Base-by-base conservation (phyloP, 1,140 invertebrate genomes). In the Rhyzopertha dominica region DNA sequence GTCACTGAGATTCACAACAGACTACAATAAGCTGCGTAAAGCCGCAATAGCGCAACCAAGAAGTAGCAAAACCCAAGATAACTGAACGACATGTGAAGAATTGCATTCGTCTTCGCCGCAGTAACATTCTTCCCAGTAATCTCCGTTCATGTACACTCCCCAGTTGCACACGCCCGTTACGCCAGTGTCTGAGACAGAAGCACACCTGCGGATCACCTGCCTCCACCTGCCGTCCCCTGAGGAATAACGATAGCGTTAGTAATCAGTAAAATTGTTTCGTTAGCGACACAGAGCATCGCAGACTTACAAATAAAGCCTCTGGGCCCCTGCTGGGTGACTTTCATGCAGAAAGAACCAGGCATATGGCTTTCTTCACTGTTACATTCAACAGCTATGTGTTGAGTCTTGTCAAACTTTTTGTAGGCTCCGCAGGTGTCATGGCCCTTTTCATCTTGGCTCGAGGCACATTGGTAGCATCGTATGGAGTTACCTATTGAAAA, bases 41-140 rank as follows among this genome's bases (percentile, higher is more conserved):
- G n/a, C n/a, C n/a, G n/a, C n/a, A n/a, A n/a, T n/a, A n/a, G n/a
- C n/a, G n/a, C n/a, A n/a, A n/a, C n/a, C n/a, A n/a, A n/a, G n/a
- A n/a, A n/a, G n/a, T n/a, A n/a, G n/a, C n/a, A n/a, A n/a, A n/a
- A n/a, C n/a, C n/a, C n/a, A n/a, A n/a, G n/a, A n/a, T n/a, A n/a
- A n/a, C n/a, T n/a, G n/a, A n/a, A n/a, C n/a, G n/a, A n/a, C n/a
- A n/a, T n/a, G n/a, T n/a, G 72, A 61, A 7, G 59, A 57, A 66
- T 95, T 95, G 59, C 91, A 95, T 48, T 81, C 80, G 63, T 95
- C 89, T 47, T 82, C 77, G 0, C 88, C 86, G 67, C 91, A 95
- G 56, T 93, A 95, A 61, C 91, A 95, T 64, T 94, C 88, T 65
- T 95, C 88, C 90, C 90, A 95, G 60, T 92, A 95, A 0, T 90